phyloP scores from a whole-genome alignment of 2,888 invertebrate species.

The Apamea monoglypha region DNA sequence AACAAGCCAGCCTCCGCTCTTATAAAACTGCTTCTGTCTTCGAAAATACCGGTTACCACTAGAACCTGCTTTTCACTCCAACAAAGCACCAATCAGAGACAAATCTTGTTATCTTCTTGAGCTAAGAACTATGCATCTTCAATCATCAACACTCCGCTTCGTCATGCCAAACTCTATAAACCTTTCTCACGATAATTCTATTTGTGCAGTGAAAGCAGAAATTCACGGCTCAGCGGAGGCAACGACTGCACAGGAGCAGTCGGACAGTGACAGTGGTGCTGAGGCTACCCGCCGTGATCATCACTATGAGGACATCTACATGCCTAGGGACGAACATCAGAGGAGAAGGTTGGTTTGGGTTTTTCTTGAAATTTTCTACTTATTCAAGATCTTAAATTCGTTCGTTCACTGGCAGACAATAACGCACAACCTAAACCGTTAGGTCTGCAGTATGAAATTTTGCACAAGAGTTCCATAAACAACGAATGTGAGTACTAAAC shows the following conservation, averaged over 20 bases:
- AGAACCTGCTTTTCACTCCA: not conserved
- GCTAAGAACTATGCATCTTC: not conserved
- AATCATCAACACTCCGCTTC: constrained; percentile 10
- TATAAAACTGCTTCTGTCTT: not conserved
- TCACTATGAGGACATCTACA: constrained; percentile 95
- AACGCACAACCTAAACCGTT: not conserved
- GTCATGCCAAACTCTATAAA: not conserved
- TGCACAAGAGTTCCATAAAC: not conserved
- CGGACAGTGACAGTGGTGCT: constrained; percentile 87
- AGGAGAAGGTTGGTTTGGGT: constrained; percentile 77
- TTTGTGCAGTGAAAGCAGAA: constrained; percentile 94
- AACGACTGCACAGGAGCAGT: constrained; percentile 78
- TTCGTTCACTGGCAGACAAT: not conserved
- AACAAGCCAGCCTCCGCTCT: not conserved
- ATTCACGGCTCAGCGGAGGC: constrained; percentile 93
- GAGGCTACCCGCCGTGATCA: constrained; percentile 88
- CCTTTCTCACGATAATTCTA: not conserved
- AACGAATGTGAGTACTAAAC: not conserved
- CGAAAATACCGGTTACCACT: not conserved
- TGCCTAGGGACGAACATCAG: constrained; percentile 91
- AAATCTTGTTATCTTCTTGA: not conserved
- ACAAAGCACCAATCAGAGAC: not conserved
- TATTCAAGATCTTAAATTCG: not conserved
- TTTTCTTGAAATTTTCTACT: not conserved
- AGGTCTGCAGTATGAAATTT: not conserved